These are phyloP conservation scores for Lepus townsendii DNA, from an alignment of 2,797 vertebrate genomes.

Conservation along the genomic window DNA sequence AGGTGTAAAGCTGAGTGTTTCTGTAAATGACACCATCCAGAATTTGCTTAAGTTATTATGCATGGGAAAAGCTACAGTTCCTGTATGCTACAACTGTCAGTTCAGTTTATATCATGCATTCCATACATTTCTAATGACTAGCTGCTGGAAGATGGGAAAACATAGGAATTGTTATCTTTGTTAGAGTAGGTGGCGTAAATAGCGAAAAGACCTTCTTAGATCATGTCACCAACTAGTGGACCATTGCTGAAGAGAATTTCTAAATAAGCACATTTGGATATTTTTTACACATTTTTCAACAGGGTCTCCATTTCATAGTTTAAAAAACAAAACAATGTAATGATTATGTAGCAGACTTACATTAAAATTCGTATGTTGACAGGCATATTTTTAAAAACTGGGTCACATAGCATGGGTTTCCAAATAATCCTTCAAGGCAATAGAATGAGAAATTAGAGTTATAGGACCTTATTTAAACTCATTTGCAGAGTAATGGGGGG, in stretches of 20 bases:
- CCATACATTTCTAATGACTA: background rate
- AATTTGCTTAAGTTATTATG: background rate
- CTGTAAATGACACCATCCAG: background rate
- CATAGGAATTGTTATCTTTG: background rate
- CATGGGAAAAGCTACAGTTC: background rate
- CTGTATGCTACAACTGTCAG: background rate
- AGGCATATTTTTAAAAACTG: constrained; percentile 21
- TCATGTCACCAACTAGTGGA: constrained; percentile 19
- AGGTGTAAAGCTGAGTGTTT: background rate
- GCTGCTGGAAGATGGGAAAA: constrained; percentile 19
- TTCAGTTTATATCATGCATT: background rate
- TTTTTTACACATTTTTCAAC: constrained; percentile 49
- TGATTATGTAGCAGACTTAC: background rate
- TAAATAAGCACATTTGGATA: background rate
- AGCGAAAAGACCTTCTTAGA: background rate
- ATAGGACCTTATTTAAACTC: background rate
- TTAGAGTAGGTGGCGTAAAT: background rate
- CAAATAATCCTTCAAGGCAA: constrained; percentile 4
- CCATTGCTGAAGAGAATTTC: background rate
- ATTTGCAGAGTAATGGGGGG: background rate
- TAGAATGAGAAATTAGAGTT: background rate
- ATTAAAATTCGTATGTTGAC: constrained; percentile 36
- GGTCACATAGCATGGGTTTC: background rate
- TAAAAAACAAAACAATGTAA: background rate
- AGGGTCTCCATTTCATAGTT: background rate